phyloP scores from a whole-genome alignment of 2,113 vertebrate species.

The Lasiurus cinereus region DNA sequence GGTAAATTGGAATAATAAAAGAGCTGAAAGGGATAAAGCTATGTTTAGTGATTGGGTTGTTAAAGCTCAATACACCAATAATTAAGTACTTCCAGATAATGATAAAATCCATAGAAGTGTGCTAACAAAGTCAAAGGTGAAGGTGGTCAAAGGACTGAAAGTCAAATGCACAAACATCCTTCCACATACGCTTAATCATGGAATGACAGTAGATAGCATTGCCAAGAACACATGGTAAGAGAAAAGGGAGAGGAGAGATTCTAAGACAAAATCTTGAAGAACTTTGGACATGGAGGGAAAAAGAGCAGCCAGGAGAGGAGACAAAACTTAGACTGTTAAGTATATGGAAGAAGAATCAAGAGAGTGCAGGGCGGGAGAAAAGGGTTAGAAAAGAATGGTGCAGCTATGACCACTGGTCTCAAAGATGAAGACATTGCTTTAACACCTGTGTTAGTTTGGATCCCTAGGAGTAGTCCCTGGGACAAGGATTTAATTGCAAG shows the following conservation, averaged over 20 bases:
- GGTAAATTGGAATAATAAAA: background rate
- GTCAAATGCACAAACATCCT: background rate
- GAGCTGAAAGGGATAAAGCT: background rate
- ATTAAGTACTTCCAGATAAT: background rate
- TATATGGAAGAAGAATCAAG: background rate
- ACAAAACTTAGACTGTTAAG: background rate
- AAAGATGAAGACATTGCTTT: background rate
- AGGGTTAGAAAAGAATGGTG: background rate
- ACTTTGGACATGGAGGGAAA: background rate
- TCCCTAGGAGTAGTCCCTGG: background rate
- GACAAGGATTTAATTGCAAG: constrained; percentile 20
- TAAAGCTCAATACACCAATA: background rate
- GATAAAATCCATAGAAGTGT: background rate
- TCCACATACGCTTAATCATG: background rate
- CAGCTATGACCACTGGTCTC: background rate
- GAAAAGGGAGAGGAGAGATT: background rate
- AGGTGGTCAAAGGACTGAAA: background rate
- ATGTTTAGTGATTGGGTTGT: background rate
- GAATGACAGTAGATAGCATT: too few species aligned
- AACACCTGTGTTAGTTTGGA: background rate
- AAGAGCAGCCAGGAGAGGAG: background rate
- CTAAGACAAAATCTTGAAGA: background rate
- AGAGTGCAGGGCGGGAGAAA: background rate
- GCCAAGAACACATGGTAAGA: background rate
- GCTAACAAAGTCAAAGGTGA: background rate